Evolutionary conservation across 92 coral and sea anemone genomes (phyloP), one percentile per base, ranked within the genome.

Genomic region (Anthopleura xanthogrammica): DNA sequence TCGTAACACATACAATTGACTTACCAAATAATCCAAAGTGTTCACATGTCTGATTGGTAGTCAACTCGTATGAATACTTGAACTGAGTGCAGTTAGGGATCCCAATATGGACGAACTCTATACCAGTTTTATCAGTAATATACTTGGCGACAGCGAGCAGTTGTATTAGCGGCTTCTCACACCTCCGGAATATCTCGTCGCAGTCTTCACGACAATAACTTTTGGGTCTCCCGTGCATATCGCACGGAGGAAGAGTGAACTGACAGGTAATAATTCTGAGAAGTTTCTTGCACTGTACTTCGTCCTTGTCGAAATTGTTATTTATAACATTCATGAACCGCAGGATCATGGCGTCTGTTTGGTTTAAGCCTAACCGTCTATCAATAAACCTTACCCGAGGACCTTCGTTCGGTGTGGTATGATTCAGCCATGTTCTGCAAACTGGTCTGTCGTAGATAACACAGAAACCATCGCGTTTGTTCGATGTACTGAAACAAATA

Each of bases 1-100:
- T 13, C 58, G 3, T 1, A 11, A 13, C 58, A 54, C 58, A 54
- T 12, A 2, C 16, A 11, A 54, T 12, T 62, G 7, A 81, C 93
- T 89, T 86, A 96, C 99, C 95, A 79, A 92, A 94, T 20, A 96
- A 77, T 60, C 98, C 99, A 86, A 88, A 87, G 81, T 96, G 96
- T 19, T 90, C 72, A 66, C 99, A 96, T 0, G 92, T 83, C 20
- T 11, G 24, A 60, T 93, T 91, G 20, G 83, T 81, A 3, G 73
- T 36, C 58, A 77, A 78, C 43, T 86, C 83, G 29, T 73, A 81
- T 19, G 93, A 83, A 71, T 88, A 91, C 46, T 66, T 86, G 12
- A 85, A 78, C 82, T 86, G 82, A 23, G 98, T 68, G 66, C 98
- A 94, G 77, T 90, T 91, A 0, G 99, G 99, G 16, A 94, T 85